phyloP scores from a whole-genome alignment of 2,797 vertebrate species.

The Myiothlypis coronata region DNA sequence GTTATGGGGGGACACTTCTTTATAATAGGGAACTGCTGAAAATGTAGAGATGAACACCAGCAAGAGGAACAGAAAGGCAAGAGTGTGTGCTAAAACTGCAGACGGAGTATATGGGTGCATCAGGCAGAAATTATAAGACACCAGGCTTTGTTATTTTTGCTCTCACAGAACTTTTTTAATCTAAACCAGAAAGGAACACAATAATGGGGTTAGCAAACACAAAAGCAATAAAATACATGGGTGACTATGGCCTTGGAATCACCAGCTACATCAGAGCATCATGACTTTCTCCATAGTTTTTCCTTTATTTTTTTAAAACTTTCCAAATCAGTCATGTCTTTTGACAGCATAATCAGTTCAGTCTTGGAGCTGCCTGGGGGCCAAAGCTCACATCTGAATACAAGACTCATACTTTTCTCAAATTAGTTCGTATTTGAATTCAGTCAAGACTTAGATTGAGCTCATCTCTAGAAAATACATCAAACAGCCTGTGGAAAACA shows the following conservation, averaged over 20 bases:
- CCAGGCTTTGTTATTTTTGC: neutral
- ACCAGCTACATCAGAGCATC: neutral
- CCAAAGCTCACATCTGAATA: conserved; percentile 62
- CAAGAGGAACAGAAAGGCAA: neutral
- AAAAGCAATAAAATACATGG: conserved; percentile 24
- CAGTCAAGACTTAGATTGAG: conserved; percentile 14
- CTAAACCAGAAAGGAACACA: conserved; percentile 1
- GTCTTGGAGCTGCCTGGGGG: conserved; percentile 17
- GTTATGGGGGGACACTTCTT: neutral
- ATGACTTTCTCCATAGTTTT: conserved; percentile 24
- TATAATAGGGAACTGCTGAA: neutral
- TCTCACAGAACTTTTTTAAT: neutral
- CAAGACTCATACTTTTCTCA: conserved; percentile 57
- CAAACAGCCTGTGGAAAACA: conserved; percentile 22
- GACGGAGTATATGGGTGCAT: neutral
- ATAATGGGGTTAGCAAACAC: neutral
- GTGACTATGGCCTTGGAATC: conserved; percentile 4
- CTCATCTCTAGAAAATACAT: conserved; percentile 49
- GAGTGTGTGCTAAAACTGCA: neutral
- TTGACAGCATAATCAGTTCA: conserved; percentile 49
- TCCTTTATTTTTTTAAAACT: neutral
- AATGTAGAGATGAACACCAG: neutral
- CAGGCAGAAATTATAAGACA: neutral
- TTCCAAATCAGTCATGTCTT: neutral
- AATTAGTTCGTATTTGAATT: conserved; percentile 46